A percentile compares a stretch with the other conserved stretches of the same genome.
Evolutionary conservation across 2,888 invertebrate genomes (phyloP).

Genomic region (Epinotia bilunana): DNA sequence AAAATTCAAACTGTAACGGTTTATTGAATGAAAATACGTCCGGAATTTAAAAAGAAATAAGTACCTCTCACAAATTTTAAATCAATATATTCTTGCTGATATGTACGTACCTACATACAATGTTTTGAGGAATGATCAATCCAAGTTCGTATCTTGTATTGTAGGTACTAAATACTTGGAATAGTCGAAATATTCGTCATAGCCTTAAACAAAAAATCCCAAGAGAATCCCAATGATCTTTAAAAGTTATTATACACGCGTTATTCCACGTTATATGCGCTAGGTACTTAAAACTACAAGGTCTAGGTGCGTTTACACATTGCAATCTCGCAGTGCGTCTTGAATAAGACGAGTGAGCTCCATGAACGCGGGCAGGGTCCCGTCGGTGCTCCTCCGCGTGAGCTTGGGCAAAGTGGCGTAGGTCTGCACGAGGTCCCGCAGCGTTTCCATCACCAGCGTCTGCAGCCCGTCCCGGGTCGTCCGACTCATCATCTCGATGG

Average conservation of each 20-base stretch:
- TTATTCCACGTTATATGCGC: background rate
- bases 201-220: background rate
- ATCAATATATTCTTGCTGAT: no score
- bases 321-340: constrained; percentile 60
- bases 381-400: constrained; percentile 51
- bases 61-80: no score
- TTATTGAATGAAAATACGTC: no score
- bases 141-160: no score
- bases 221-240: no score
- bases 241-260: background rate
- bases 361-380: constrained; percentile 57
- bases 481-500: constrained; percentile 55
- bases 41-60: no score
- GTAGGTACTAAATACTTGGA: no score
- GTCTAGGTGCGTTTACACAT: constrained; percentile 48
- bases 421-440: constrained; percentile 59
- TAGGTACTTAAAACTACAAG: background rate
- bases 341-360: constrained; percentile 58
- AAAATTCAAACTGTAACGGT: background rate
- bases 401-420: constrained; percentile 58
- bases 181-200: background rate
- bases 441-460: constrained; percentile 52
- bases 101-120: no score
- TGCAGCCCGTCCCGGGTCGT: constrained; percentile 54
- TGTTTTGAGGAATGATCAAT: no score